Conservation (phyloP, 1,140 invertebrate genomes). For the Leptopilina boulardi region DNA sequence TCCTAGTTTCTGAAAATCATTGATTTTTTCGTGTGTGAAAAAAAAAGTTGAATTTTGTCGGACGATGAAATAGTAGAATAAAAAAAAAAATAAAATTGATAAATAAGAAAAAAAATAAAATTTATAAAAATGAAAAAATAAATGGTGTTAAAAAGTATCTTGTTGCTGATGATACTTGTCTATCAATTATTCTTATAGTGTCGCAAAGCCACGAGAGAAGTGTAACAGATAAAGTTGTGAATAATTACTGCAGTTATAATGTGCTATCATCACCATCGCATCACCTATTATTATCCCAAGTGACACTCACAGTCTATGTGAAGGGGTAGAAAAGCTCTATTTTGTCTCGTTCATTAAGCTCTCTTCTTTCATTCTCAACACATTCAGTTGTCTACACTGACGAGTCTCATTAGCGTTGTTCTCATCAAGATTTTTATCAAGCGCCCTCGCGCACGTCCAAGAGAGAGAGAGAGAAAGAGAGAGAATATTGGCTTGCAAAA, state of each 20-base stretch:
- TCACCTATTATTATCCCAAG: background rate
- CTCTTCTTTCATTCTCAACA: conserved; percentile 8
- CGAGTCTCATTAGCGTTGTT: conserved; percentile 1
- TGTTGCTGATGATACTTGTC: background rate
- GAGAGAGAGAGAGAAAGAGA: background rate
- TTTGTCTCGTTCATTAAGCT: conserved; percentile 7
- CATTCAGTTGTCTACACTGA: background rate
- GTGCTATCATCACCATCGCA: conserved; percentile 1
- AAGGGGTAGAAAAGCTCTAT: conserved; percentile 1
- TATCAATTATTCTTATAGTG: background rate
- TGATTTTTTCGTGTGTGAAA: no score
- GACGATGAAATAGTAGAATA: no score
- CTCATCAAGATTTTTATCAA: conserved; percentile 31
- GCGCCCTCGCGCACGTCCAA: conserved; percentile 7
- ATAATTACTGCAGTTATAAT: background rate
- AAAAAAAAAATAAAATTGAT: no score
- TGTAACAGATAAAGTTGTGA: background rate
- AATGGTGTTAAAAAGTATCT: background rate
- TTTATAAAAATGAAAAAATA: background rate
- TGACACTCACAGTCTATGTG: background rate
- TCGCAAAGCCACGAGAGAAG: background rate
- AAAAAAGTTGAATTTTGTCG: no score
- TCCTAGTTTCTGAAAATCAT: no score
- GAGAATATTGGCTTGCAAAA: conserved; percentile 17
- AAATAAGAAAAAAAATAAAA: background rate